Evolutionary conservation across 1,140 invertebrate genomes (phyloP), one percentile per base, ranked within the genome.

Genomic region (Mycetomoellerius zeteki): DNA sequence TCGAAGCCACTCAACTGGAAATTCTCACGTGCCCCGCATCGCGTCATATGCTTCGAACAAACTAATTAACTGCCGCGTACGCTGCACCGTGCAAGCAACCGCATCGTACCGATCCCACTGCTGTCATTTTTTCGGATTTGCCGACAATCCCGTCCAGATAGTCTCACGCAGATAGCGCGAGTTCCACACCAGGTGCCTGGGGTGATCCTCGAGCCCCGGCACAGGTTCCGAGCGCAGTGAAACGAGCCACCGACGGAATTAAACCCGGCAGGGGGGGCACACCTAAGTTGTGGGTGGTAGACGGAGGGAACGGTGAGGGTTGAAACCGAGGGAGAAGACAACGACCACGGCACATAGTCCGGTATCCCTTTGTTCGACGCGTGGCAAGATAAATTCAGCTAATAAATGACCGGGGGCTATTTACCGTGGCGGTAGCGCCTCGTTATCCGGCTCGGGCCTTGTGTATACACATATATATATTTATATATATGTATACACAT

Each of bases 351-450:
- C 87, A 86, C 67, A 54, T 89, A 92, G 89, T 86, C 80, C 89
- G 89, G 89, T 90, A 90, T 93, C 92, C 91, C 91, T 94, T 94
- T 94, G 93, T 94, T 93, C 92, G 92, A 93, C 90, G 91, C 91
- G 92, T 90, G 91, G 92, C 92, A 91, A 93, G 93, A 94, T 94
- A 94, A 94, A 94, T 94, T 94, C 93, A 91, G 91, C 91, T 94
- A 94, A 94, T 94, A 94, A 94, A 94, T 93, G 94, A 94, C 93
- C 88, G 87, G 90, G 60, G 86, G 93, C 90, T 92, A 92, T 93
- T 92, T 94, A 94, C 92, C 92, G 91, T 88, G 88, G 92, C 92
- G 91, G 94, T 94, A 94, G 93, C 94, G 93, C 93, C 93, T 94
- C 94, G 93, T 94, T 94, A 94, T 94, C 94, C 93, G 91, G 90